Evolutionary conservation across 2,888 invertebrate species (phyloP), one percentile per base, ranked within the genome.

Genomic region (Gryllus longicercus): DNA sequence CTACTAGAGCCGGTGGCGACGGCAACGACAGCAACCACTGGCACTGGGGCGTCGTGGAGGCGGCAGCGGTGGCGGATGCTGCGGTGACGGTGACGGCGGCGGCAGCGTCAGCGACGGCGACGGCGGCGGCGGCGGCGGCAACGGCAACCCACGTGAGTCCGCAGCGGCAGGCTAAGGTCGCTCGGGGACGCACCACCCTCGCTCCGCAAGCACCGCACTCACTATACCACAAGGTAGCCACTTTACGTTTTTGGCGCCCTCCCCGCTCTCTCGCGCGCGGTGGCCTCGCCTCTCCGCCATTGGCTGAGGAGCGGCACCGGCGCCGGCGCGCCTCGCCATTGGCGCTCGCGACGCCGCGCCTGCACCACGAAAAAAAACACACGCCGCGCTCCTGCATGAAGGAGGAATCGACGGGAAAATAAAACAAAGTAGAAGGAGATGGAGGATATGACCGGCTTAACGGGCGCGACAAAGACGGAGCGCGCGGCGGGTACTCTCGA

Each of bases 171-270:
- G 63, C 63, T 63, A 63, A 63, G 63, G 63, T 63, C 63, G 63
- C 63, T 63, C 16, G 63, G n/a, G 63, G 14, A 63, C 63, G 63
- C 49, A 49, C 16, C 78, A 78, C 78, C 78, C 78, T 78, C 78
- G 77, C 77, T 18, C 49, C 18, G 49, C 25, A 18, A 63, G 16
- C 63, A 63, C 63, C 14, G 63, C 63, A 18, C 63, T 63, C 63
- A 63, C 63, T 63, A n/a, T 79, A 50, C 51, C 51, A 51, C 78
- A n/a, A 79, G 49, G n/a, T n/a, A 63, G 51, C 78, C 78, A 74
- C 38, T 38, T 38, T 38, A 38, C 74, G 74, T 79, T 79, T 79
- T 79, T 79, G 74, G 78, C 78, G 78, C 78, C 78, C 78, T 74
- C 78, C 78, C 78, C 78, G 50, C 78, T 79, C 74, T 51, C 74